Percentiles rank a stretch among this genome's conserved stretches.
Conservation (phyloP, 2,113 vertebrate species). For the Stigmatopora argus region DNA sequence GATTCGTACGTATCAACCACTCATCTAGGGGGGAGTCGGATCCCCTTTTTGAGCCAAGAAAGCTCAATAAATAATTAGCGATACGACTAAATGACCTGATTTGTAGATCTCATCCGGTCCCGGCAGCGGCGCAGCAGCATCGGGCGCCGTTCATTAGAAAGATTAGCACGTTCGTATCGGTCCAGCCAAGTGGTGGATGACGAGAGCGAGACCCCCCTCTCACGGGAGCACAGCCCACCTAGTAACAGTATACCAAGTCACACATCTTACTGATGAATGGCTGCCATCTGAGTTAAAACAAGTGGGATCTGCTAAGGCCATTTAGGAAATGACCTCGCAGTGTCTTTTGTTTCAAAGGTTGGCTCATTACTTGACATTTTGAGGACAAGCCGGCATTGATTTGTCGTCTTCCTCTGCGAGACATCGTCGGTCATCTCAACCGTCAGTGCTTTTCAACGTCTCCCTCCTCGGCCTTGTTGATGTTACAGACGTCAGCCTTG, state of each 20-base stretch:
- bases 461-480: conserved; percentile 19
- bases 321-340: conserved; percentile 48
- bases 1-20: conserved; percentile 38
- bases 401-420: conserved; percentile 44
- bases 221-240: conserved; percentile 18
- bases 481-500: conserved; percentile 10
- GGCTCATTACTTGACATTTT: conserved; percentile 53
- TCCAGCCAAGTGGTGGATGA: conserved; percentile 27
- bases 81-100: conserved; percentile 46
- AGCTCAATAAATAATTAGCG: conserved; percentile 64
- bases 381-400: conserved; percentile 54
- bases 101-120: conserved; percentile 49
- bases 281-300: conserved; percentile 20
- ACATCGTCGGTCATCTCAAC: conserved; percentile 53
- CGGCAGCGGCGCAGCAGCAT: conserved; percentile 25
- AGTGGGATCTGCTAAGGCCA: conserved; percentile 40
- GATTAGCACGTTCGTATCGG: conserved; percentile 53
- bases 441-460: conserved; percentile 47
- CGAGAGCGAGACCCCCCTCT: conserved; percentile 14
- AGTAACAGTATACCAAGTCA: conserved; percentile 33
- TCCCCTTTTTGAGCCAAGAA: conserved; percentile 18
- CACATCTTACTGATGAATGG: conserved; percentile 22
- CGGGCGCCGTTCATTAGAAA: conserved; percentile 54
- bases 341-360: conserved; percentile 39
- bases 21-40: conserved; percentile 23